Conservation (phyloP, 1,140 invertebrate species). For the Popillia japonica region DNA sequence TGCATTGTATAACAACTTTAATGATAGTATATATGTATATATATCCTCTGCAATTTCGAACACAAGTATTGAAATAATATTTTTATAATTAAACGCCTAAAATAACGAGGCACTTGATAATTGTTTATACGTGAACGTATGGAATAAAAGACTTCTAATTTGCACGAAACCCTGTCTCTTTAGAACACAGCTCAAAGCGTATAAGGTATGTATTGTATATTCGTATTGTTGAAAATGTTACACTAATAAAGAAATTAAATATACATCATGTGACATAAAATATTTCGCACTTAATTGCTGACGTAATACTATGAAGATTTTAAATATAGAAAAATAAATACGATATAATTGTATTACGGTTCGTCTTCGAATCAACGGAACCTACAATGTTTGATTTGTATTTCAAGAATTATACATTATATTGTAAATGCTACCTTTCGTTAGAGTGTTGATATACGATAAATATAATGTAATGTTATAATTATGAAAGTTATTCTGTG, state of each 20-base stretch:
- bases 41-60: background rate
- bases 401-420: background rate
- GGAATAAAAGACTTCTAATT: slow-evolving; percentile 42
- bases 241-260: background rate
- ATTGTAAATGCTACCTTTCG: background rate
- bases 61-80: slow-evolving; percentile 21
- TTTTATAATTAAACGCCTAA: slow-evolving; percentile 35
- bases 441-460: background rate
- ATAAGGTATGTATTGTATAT: slow-evolving; percentile 43
- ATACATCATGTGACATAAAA: slow-evolving; percentile 9
- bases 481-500: slow-evolving; percentile 13
- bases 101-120: slow-evolving; percentile 37
- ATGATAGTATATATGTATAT: slow-evolving; percentile 1
- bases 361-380: background rate
- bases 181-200: slow-evolving; percentile 52
- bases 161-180: slow-evolving; percentile 50
- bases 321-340: background rate
- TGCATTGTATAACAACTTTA: background rate
- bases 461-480: background rate
- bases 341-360: background rate
- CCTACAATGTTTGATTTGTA: background rate
- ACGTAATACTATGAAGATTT: background rate
- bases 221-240: slow-evolving; percentile 20
- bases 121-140: slow-evolving; percentile 15
- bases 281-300: background rate